Base-by-base conservation (phyloP, 2,797 vertebrate genomes). In the Lepilemur ruficaudatus region DNA sequence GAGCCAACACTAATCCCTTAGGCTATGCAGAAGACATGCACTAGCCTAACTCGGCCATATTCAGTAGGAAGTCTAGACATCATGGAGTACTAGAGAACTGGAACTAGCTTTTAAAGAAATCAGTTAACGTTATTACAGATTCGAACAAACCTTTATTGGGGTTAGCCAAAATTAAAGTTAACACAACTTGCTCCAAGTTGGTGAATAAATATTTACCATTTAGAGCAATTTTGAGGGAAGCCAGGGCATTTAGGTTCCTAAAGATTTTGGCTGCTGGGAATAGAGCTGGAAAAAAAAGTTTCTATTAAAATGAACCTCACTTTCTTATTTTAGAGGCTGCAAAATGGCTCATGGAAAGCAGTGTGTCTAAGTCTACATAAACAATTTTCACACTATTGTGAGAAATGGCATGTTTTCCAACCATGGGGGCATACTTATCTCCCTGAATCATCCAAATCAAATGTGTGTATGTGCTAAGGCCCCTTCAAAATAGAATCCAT, bases 401-500 rank as follows among this genome's bases (percentile, higher is more conserved):
- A 88, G 41, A 92, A 46, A 81, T 11, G 1, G 0, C 4, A 1
- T 7, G 9, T 38, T 46, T 28, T 85, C 57, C 50, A 52, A 30
- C 70, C 78, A 59, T 7, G 61, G 35, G 46, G 20, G 38, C 28
- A 12, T 23, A 7, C 85, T 57, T 79, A 81, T 38, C 43, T 73
- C 23, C 15, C 73, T 87, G 82, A 73, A 91, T 41, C 46, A 90
- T 63, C 1, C 2, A 93, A 75, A 35, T 12, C 92, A 63, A 94
- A 97, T 92, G 79, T 28, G 79, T 25, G 4, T 15, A 69, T 2
- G 20, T 94, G 35, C 52, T 82, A 79, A 90, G 69, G 10, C 48
- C 87, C 65, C 91, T 95, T 80, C 50, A 46, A 67, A 97, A 81
- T 4, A 96, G 97, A 98, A 96, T 89, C 59, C 48, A 96, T 79